Conservation (phyloP, 2,113 vertebrate species). For the Nerophis lumbriciformis region DNA sequence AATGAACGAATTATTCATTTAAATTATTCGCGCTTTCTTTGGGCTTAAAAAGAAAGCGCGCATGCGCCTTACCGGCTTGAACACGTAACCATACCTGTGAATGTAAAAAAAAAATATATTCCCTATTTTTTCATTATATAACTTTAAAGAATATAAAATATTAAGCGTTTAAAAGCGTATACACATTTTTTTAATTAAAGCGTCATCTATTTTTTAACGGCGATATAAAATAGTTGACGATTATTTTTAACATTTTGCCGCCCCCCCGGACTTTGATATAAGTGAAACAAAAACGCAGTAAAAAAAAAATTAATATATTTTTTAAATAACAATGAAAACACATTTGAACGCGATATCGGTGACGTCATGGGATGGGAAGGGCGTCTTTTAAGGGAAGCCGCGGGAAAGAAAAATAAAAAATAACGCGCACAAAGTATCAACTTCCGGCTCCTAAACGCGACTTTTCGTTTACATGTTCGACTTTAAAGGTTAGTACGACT, state of each 20-base stretch:
- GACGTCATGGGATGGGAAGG: conserved; percentile 49
- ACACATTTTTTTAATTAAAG: background rate
- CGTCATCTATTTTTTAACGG: background rate
- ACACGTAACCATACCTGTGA: background rate
- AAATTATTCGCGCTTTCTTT: too few relatives aligned
- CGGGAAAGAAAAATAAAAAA: conserved; percentile 22
- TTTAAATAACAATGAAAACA: background rate
- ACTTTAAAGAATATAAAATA: background rate
- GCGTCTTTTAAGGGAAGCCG: conserved; percentile 15
- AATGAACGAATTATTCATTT: conserved; percentile 49
- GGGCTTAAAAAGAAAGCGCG: background rate
- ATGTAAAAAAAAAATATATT: background rate
- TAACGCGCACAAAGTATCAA: conserved; percentile 17
- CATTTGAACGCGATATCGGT: conserved; percentile 45
- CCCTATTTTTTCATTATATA: background rate
- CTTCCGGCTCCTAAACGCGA: background rate
- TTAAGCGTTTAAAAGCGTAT: background rate
- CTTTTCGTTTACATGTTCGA: background rate
- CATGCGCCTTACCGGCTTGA: conserved; percentile 4
- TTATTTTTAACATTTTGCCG: background rate
- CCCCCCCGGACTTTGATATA: background rate
- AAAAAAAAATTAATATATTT: background rate
- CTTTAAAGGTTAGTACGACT: conserved; percentile 15
- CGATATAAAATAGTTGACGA: background rate
- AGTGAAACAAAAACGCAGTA: background rate